A percentile compares a stretch with the other conserved stretches of the same genome.
These are phyloP conservation scores for Eretmochelys imbricata DNA, from an alignment of 2,113 vertebrate genomes.

Conservation along the genomic window DNA sequence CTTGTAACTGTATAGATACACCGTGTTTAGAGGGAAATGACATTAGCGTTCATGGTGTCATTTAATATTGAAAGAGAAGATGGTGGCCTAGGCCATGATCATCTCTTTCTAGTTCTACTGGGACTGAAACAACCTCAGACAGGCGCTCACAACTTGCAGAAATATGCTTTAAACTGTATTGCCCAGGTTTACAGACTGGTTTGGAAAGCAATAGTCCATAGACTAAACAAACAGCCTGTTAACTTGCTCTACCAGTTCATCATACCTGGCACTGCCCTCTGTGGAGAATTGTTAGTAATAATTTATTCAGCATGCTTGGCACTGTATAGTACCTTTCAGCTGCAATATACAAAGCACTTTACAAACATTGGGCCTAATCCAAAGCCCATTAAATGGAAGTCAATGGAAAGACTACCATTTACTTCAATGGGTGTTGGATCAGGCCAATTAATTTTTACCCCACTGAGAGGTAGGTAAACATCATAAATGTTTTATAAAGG, in stretches of 20 bases:
- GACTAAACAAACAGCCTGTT: neutral
- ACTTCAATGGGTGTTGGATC: neutral
- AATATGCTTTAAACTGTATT: neutral
- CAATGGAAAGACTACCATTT: neutral
- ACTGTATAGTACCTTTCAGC: neutral
- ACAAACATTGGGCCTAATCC: fast-evolving
- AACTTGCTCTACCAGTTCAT: neutral
- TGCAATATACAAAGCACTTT: neutral
- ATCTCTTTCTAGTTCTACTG: neutral
- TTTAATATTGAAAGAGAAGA: neutral
- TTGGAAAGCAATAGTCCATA: neutral
- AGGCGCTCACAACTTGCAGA: neutral
- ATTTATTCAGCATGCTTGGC: neutral
- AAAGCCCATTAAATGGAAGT: neutral
- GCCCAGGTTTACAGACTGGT: neutral
- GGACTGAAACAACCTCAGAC: fast-evolving
- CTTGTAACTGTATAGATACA: neutral
- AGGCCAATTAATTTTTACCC: neutral
- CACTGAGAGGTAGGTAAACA: neutral
- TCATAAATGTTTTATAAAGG: neutral
- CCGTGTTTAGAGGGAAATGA: neutral
- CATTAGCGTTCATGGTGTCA: neutral
- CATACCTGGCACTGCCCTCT: fast-evolving
- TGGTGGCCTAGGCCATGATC: fast-evolving
- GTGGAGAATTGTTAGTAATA: neutral